Base-by-base conservation (phyloP, 2,888 invertebrate genomes). In the Ophion obscuratus region DNA sequence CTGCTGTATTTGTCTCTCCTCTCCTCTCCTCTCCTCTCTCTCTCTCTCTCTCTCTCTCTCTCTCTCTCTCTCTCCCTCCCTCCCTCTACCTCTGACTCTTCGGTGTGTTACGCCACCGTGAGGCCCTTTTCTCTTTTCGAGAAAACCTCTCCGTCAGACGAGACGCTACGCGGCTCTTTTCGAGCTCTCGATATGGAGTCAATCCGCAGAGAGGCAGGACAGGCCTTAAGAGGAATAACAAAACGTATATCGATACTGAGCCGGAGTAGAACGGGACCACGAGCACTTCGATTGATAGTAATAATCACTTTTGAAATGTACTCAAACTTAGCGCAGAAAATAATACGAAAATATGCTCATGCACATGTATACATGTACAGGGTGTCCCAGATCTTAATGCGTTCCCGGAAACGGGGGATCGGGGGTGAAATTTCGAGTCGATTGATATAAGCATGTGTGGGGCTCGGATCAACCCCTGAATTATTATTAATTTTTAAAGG, bases 171-270 rank as follows among this genome's bases (percentile, higher is more conserved):
- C 76, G 76, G 64, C 61, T 62, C 66, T 74, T 68, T 74, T 44
- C 59, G 44, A 64, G 79, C 71, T 76, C 82, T 85, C 82, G 73
- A 85, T 85, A 85, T 83, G 85, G 79, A 79, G 76, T 75, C 64
- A 64, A 53, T 36, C 53, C n/a, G 71, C 7, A n/a, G 59, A 17
- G 66, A 67, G 57, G 24, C 57, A 61, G 47, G 36, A 62, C 73
- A 11, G 20, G 68, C 83, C 83, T 68, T 83, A 81, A 80, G 83
- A 86, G 85, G 83, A 77, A 62, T 53, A 80, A 57, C 62, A 79
- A 79, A 78, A 70, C 24, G 40, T 10, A 10, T 44, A 20, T 40
- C 6, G 9, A n/a, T n/a, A 31, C 24, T 2, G 17, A 71, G 2
- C 1, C 62, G 36, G 1, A 20, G 20, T 24, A 78, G 40, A 40